Base-by-base conservation (phyloP, 2,888 invertebrate species). In the Hypercompe scribonia region DNA sequence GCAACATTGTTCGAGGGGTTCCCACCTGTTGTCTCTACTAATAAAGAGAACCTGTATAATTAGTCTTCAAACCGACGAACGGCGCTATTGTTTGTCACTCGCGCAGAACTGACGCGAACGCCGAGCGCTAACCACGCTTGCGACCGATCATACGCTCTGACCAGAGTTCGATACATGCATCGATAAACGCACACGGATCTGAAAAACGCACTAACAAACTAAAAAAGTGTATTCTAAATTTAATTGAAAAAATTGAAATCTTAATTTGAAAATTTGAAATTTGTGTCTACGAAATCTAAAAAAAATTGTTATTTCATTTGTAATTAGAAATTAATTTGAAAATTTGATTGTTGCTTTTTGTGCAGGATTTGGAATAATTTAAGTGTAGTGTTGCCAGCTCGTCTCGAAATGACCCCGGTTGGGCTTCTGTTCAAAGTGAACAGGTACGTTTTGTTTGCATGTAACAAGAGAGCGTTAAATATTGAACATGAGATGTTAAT, bases 371-470 rank as follows among this genome's bases (percentile, higher is more conserved):
- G 73, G 73, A 79, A 74, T 77, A 73, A 70, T 83, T 61, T 33
- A 72, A 80, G 85, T 87, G 85, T 70, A 81, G 89, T 91, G 91
- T 78, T 79, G 82, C 83, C 78, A 76, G 67, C 74, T 71, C 71
- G 82, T 74, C 85, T 84, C 87, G 94, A 90, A 84, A 96, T 96
- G 95, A 95, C 95, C 95, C 96, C 96, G 67, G 96, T 96, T 83
- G 96, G 96, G 92, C 94, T 96, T 87, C 93, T 96, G 90, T 96
- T 96, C 87, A 96, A 96, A 93, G 95, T 96, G 90, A 95, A 96
- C 93, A 96, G 96, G 96, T 96, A 92, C 89, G 94, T 90, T 88
- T 61, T 80, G 81, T 85, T 84, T 83, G 77, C 83, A 84, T 85
- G 78, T 81, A 77, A 69, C 75, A 70, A 70, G 78, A 79, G 82